A percentile compares a stretch with the other conserved stretches of the same genome.
Conservation (phyloP, 2,797 vertebrate species). For the Tamandua tetradactyla region DNA sequence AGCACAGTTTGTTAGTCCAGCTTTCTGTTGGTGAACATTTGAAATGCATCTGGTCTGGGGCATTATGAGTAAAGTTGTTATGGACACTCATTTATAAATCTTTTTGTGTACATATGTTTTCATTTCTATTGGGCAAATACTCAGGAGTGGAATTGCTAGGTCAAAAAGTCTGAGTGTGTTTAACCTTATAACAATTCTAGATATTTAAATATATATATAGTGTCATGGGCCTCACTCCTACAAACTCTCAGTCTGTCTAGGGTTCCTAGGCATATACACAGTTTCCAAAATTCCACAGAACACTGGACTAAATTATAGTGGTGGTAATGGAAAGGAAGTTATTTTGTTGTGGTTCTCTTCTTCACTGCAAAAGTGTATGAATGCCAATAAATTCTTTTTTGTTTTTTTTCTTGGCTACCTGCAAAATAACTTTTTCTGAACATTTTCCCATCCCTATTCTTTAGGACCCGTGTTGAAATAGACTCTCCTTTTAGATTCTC, state of each 20-base stretch:
- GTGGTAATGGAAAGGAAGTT: slow-evolving; percentile 63
- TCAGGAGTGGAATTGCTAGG: neutral
- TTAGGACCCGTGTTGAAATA: neutral
- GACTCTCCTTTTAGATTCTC: slow-evolving; percentile 23
- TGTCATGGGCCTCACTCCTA: neutral
- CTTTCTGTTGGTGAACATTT: slow-evolving; percentile 37
- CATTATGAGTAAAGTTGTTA: slow-evolving; percentile 13
- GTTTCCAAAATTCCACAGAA: slow-evolving; percentile 47
- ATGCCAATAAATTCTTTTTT: slow-evolving; percentile 43
- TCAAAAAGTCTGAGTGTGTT: neutral
- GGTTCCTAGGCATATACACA: neutral
- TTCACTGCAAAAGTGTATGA: slow-evolving; percentile 66
- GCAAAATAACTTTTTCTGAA: slow-evolving; percentile 64
- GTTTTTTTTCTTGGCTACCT: neutral
- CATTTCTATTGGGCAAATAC: slow-evolving; percentile 37
- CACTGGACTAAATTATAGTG: slow-evolving; percentile 64
- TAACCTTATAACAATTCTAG: slow-evolving; percentile 22
- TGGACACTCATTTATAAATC: neutral
- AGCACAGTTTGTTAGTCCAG: neutral
- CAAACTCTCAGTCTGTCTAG: slow-evolving; percentile 39
- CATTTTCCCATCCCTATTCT: neutral
- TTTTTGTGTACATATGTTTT: slow-evolving; percentile 26
- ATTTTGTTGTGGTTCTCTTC: slow-evolving; percentile 71
- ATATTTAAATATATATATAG: slow-evolving; percentile 16
- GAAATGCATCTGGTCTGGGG: slow-evolving; percentile 28